Base-by-base conservation (phyloP, 2,113 vertebrate species). In the Podocnemis expansa region DNA sequence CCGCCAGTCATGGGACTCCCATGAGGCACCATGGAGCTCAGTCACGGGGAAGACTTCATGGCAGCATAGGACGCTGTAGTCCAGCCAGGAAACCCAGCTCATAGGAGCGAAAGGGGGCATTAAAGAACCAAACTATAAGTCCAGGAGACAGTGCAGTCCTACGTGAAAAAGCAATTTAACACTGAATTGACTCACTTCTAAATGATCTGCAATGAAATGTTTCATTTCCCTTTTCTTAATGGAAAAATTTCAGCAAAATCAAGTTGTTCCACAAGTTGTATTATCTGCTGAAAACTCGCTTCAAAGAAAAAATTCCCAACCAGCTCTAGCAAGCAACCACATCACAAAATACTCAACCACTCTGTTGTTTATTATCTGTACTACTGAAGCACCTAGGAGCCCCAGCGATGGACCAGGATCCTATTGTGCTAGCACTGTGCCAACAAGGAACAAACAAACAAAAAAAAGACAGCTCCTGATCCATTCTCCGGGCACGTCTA, bases 171-270 rank as follows among this genome's bases (percentile, higher is more conserved):
- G 52, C 73, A 90, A 80, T 96, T 97, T 96, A 91, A 93, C 90
- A 78, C 82, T 82, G 84, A 94, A 93, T 56, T 94, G 93, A 96
- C 82, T 89, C 78, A 87, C 93, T 96, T 96, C 81, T 91, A 96
- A 97, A 96, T 92, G 91, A 93, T 89, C 94, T 93, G 88, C 96
- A 97, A 96, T 96, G 96, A 95, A 96, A 94, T 95, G 95, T 91
- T 96, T 70, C 93, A 82, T 25, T 96, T 90, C 85, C 54, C 82
- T 95, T 94, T 96, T 93, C 94, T 87, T 78, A 91, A 25, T 34
- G 9, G 9, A 41, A 82, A 93, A 34, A 21, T 6, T 92, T 82
- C 73, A 87, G 86, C 87, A 93, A 89, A 96, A 90, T 93, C 31
- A 8, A 11, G 84, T 93, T 95, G 86, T 84, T 29, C 49, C 70